phyloP scores from a whole-genome alignment of 2,113 vertebrate species.

The Psittacara wagleri region DNA sequence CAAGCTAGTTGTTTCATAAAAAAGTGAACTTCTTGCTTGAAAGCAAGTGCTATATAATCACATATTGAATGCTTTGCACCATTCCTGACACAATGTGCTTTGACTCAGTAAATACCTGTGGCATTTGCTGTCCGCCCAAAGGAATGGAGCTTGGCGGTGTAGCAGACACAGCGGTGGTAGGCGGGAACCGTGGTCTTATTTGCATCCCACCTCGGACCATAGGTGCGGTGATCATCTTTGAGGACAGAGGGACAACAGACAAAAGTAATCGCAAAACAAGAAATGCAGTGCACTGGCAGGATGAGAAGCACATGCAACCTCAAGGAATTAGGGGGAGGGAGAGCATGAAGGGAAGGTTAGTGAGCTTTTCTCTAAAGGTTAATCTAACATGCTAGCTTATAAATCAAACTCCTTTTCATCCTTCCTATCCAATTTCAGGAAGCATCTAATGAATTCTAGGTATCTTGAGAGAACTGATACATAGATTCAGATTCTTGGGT shows the following conservation, averaged over 20 bases:
- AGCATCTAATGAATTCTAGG: not conserved
- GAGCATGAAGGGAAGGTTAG: conserved; percentile 41
- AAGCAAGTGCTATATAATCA: not conserved
- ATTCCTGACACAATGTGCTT: not conserved
- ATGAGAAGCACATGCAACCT: conserved; percentile 62
- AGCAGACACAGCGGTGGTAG: conserved; percentile 78
- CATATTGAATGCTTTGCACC: not conserved
- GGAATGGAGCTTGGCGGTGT: conserved; percentile 78
- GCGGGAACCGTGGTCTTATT: conserved; percentile 86
- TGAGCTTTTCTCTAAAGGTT: conserved; percentile 16
- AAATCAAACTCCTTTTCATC: not conserved
- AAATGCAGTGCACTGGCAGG: conserved; percentile 76
- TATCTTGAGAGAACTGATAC: not conserved
- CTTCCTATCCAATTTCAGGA: not conserved
- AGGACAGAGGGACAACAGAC: conserved; percentile 87
- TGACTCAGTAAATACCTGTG: conserved; percentile 86
- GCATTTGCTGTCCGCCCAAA: conserved; percentile 83
- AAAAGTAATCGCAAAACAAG: conserved; percentile 84
- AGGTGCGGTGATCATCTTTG: conserved; percentile 84
- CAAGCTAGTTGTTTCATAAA: not conserved
- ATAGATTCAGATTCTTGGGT: not conserved
- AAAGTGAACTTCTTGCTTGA: not conserved
- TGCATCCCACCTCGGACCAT: conserved; percentile 87
- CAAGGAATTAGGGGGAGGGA: not conserved
- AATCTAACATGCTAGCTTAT: not conserved